These are phyloP conservation scores for Psix sp. DNA, from an alignment of 1,140 invertebrate species.

Conservation along the genomic window DNA sequence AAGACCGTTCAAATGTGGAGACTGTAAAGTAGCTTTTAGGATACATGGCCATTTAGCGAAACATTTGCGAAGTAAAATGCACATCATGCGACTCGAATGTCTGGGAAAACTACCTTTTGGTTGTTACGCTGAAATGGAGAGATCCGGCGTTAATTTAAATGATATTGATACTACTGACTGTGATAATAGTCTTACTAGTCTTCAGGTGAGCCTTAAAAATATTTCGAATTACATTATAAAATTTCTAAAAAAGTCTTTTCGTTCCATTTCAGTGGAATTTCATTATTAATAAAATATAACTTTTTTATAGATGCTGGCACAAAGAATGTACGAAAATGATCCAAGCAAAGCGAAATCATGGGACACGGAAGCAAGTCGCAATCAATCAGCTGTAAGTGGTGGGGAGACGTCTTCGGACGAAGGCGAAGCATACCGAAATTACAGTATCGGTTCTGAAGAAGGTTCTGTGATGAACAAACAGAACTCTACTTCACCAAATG, in stretches of 20 bases:
- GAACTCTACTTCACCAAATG: neutral
- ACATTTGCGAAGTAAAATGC: conserved; percentile 97
- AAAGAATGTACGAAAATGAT: conserved; percentile 89
- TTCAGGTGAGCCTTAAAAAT: conserved; percentile 79
- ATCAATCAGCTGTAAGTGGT: conserved; percentile 63
- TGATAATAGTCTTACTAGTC: conserved; percentile 92
- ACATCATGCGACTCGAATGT: conserved; percentile 96
- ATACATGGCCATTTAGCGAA: conserved; percentile 97
- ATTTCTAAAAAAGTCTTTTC: too few relatives aligned
- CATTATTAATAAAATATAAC: conserved; percentile 13
- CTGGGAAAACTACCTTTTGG: conserved; percentile 95
- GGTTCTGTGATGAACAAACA: conserved; percentile 10
- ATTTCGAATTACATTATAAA: too few relatives aligned
- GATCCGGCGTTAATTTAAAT: conserved; percentile 91
- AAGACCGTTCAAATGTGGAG: conserved; percentile 94
- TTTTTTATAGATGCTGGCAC: conserved; percentile 85
- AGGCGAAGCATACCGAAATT: conserved; percentile 59
- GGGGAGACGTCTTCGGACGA: conserved; percentile 75
- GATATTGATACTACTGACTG: conserved; percentile 96
- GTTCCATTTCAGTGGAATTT: too few relatives aligned
- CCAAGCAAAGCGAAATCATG: conserved; percentile 83
- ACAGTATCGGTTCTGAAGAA: neutral
- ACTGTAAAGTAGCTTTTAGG: conserved; percentile 96
- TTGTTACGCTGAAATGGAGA: conserved; percentile 96
- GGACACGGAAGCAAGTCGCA: conserved; percentile 71